Evolutionary conservation across 2,888 invertebrate species (phyloP), one percentile per base, ranked within the genome.

Genomic region (Nematopogon swammerdamellus): DNA sequence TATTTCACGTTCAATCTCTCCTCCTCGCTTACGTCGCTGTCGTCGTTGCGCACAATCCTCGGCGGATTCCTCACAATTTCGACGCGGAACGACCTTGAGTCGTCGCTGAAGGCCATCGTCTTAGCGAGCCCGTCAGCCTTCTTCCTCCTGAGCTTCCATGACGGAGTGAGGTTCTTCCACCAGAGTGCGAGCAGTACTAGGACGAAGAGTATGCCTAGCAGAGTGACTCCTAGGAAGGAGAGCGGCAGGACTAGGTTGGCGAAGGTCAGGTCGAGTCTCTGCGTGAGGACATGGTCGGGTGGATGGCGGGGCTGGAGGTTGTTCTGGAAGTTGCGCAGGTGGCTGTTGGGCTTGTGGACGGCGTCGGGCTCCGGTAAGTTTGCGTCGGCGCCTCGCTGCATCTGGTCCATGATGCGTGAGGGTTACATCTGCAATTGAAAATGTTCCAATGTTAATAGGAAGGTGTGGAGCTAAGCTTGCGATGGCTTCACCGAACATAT

Each of bases 181-280:
- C 58, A 57, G 29, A 55, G 52, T n/a, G 57, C 46, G 29, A 58
- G 51, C 18, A 57, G 51, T 36, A 55, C 44, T 18, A 55, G 53
- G 16, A 58, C 54, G 20, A 58, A 53, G 1, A 57, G 25, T 3
- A 55, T 50, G 47, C 54, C 57, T 19, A 55, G 44, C 19, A 51
- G 44, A 8, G 57, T 53, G 45, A 56, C 51, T 11, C 53, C 55
- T n/a, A 57, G 51, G 18, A 58, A 51, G 29, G 57, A 53, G 29
- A 55, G 49, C 11, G 58, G 55, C n/a, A 58, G 42, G 8, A 54
- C 53, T 19, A 55, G 45, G 29, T 57, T 52, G 16, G 29, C 25
- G 6, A 18, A 11, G 11, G 46, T 19, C 14, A 46, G 19, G 25
- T 46, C 14, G 19, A 46, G 11, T 14, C 16, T 4, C 25, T 46